Base-by-base conservation (phyloP, 2,888 invertebrate genomes). In the Eucriotettix oculatus region DNA sequence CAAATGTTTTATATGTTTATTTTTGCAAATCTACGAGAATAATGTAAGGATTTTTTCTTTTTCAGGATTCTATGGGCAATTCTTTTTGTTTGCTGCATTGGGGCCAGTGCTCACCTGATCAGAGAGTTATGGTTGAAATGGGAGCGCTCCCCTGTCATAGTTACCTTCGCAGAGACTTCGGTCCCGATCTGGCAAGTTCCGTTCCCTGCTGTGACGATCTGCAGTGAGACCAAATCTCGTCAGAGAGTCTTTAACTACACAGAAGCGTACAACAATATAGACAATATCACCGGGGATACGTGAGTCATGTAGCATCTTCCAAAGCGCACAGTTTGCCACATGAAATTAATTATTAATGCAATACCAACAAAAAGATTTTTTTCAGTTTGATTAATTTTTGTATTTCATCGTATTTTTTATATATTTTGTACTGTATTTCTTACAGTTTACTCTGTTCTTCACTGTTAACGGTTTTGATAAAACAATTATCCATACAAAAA, bases 21-120 rank as follows among this genome's bases (percentile, higher is more conserved):
- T 5, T 7, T 7, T 29, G 29, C 29, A 29, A 29, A 29, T 29
- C 29, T 29, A 29, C 7, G 29, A 5, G 29, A 29, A 29, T 29
- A 29, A 7, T 29, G 2, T 2, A 2, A 29, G 2, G 29, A n/a
- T n/a, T n/a, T n/a, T 29, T 29, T 29, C 7, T 29, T 29, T 29
- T 29, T 71, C 48, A 48, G 48, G 48, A 14, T 48, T 12, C 12
- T 48, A n/a, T 48, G 48, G 48, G 14, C n/a, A n/a, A 65, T 66
- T 12, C 62, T 64, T 42, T 63, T 66, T 57, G 54, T 63, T 7
- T 29, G 63, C 9, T 64, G 65, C 60, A 59, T 67, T 42, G 56
- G 58, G 14, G 64, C 63, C 1, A 64, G 66, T 58, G 61, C 61
- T 12, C 65, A 64, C 55, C 63, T 66, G 14, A 67, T 67, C 55